Conservation (phyloP, 2,113 vertebrate genomes). For the Melanotaenia duboulayi region DNA sequence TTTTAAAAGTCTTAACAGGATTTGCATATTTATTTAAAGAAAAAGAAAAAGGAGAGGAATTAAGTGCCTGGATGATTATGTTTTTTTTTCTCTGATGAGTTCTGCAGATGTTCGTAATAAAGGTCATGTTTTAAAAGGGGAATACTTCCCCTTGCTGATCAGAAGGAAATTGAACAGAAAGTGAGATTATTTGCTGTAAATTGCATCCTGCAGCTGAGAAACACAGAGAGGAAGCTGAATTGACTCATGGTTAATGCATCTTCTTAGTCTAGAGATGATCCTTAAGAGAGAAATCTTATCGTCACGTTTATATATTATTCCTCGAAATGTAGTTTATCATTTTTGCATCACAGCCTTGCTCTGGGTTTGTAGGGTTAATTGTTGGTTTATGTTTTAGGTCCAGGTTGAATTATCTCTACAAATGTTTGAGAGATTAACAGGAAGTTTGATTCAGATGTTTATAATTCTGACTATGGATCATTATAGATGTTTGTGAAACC, state of each 20-base stretch:
- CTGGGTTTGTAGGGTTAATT: too few relatives aligned
- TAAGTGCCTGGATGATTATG: not conserved
- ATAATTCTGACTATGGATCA: not conserved
- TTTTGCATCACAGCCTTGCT: not conserved
- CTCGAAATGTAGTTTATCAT: not conserved
- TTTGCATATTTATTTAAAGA: not conserved
- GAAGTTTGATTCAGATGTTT: not conserved
- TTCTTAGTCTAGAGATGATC: not conserved
- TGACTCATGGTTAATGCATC: not conserved
- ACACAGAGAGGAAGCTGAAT: not conserved
- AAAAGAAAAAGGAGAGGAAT: not conserved
- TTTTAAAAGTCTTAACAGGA: not conserved
- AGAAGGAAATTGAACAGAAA: conserved; percentile 29
- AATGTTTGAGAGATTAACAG: not conserved
- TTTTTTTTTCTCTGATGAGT: not conserved
- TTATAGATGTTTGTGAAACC: not conserved
- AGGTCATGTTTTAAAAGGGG: not conserved
- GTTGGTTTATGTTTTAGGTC: not conserved
- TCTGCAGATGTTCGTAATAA: not conserved
- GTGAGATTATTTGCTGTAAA: conserved; percentile 26
- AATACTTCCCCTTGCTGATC: not conserved
- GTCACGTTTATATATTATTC: not conserved
- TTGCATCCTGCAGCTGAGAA: conserved; percentile 11
- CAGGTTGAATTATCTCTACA: not conserved
- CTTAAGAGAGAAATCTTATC: not conserved